These are phyloP conservation scores for Hipposideros armiger DNA, from an alignment of 2,113 vertebrate genomes.

Conservation along the genomic window DNA sequence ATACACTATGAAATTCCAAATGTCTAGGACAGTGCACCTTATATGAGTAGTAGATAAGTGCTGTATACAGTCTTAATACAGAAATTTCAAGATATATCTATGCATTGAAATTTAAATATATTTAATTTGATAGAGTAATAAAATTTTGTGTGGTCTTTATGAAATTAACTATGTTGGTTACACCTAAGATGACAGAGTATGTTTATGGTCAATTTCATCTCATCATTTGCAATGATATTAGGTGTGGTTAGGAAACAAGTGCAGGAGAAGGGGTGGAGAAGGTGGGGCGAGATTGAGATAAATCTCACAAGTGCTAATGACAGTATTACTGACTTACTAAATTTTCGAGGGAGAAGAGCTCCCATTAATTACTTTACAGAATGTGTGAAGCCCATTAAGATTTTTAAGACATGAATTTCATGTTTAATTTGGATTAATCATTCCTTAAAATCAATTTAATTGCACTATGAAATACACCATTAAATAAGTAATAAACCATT, in stretches of 20 bases:
- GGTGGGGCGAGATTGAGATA: background rate
- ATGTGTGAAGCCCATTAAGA: background rate
- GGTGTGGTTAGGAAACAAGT: background rate
- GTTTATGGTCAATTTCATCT: background rate
- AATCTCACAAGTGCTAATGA: background rate
- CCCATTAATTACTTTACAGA: background rate
- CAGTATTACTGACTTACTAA: background rate
- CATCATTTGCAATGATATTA: background rate
- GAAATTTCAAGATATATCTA: background rate
- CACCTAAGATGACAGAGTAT: background rate
- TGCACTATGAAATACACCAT: background rate
- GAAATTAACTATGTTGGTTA: background rate
- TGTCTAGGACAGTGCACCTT: fast-evolving
- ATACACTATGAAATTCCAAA: background rate
- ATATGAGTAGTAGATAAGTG: background rate
- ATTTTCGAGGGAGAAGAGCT: background rate
- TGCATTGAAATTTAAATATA: background rate
- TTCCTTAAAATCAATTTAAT: background rate
- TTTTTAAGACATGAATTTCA: background rate
- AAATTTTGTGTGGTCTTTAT: background rate
- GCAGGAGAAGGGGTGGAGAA: background rate
- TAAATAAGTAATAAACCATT: background rate
- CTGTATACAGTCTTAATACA: background rate
- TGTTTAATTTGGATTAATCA: constrained; percentile 8
- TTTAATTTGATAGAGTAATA: background rate